These are phyloP conservation scores for Oscarella lobularis DNA, from an alignment of 37 sponge, comb jelly and placozoan genomes.

Conservation along the genomic window DNA sequence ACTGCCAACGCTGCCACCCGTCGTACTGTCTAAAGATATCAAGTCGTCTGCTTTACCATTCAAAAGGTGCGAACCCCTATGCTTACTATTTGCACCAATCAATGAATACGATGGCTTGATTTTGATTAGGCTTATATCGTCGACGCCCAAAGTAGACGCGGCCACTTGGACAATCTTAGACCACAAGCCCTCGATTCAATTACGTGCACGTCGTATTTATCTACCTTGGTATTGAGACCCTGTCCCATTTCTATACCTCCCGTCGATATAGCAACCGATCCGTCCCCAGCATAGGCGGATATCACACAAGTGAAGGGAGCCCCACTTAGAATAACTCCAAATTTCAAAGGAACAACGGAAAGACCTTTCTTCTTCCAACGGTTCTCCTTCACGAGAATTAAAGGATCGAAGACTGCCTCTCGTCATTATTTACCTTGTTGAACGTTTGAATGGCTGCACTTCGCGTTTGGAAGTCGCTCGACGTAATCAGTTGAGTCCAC, in stretches of 20 bases:
- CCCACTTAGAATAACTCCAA: slow-evolving; percentile 19
- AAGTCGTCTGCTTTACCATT: background rate
- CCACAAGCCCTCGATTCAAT: background rate
- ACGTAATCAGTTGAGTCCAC: slow-evolving; percentile 21
- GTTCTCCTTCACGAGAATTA: slow-evolving; percentile 24
- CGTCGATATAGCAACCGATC: slow-evolving; percentile 56
- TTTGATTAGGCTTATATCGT: slow-evolving; percentile 19
- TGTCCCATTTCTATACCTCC: slow-evolving; percentile 74
- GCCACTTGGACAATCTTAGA: slow-evolving; percentile 41
- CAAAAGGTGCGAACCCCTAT: too few species aligned
- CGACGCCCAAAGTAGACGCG: slow-evolving; percentile 45
- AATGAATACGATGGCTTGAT: slow-evolving; percentile 41
- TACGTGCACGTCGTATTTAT: background rate
- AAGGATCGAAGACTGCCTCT: background rate
- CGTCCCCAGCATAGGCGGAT: slow-evolving; percentile 50
- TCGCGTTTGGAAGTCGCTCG: background rate
- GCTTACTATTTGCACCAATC: slow-evolving; percentile 34
- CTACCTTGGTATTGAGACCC: slow-evolving; percentile 69
- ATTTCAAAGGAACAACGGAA: slow-evolving; percentile 30
- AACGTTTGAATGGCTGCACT: background rate
- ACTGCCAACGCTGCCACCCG: slow-evolving; percentile 6
- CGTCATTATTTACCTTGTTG: background rate
- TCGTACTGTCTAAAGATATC: background rate
- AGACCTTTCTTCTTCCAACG: slow-evolving; percentile 60
- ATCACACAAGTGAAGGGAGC: slow-evolving; percentile 43